Base-by-base conservation (phyloP, 2,888 invertebrate species). In the Eupelmus urozonus region DNA sequence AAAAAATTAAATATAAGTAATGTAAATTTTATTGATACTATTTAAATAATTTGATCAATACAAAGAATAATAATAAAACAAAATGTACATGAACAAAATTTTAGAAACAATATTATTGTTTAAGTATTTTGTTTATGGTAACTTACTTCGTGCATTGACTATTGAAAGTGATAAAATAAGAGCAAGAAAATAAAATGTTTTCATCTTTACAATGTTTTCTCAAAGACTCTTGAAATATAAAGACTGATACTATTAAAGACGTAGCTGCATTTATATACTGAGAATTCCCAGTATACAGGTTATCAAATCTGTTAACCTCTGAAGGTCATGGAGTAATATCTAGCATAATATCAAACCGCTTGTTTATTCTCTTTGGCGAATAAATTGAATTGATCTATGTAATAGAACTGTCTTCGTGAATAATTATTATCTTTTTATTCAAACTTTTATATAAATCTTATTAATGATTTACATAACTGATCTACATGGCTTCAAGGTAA, bases 301-400 rank as follows among this genome's bases (percentile, higher is more conserved):
- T 69, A 69, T 69, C 45, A 45, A 13, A 3, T 57, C 55, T 45
- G 40, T 13, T 57, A 42, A 69, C 57, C 69, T 69, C 45, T n/a
- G 11, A 57, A 29, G 18, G 20, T 51, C 23, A n/a, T 18, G n/a
- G n/a, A n/a, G n/a, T 25, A 66, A 51, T 16, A 18, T 7, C 49
- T 27, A 40, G 20, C 20, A 9, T 7, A 40, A 16, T 18, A 23
- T 34, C 23, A 13, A 34, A 40, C 34, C 34, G 9, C 9, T 34
- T 34, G 9, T 34, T 34, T 34, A 34, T 34, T 34, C 34, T 34
- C 34, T 34, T 34, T 34, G 34, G 34, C 34, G 9, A 34, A 34
- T 34, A 9, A 34, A 34, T 34, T 34, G 3, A 34, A 34, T 34
- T 34, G 9, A 34, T n/a, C n/a, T n/a, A n/a, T n/a, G n/a, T n/a